These are phyloP conservation scores for Luffia ferchaultella DNA, from an alignment of 2,888 invertebrate species.

Conservation along the genomic window DNA sequence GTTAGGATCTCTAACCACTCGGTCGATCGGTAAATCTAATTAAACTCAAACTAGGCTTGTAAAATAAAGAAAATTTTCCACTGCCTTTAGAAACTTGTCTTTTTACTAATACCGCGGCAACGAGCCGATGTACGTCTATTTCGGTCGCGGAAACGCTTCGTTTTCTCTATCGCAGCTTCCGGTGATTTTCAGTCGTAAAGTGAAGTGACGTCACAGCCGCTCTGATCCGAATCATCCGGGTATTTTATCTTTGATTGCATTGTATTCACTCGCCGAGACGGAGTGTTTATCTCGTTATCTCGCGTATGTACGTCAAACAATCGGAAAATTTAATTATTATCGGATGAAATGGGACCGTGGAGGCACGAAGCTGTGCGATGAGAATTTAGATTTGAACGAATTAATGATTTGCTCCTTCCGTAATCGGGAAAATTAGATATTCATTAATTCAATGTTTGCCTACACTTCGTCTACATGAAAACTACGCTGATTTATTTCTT, in stretches of 20 bases:
- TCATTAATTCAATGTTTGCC: no score
- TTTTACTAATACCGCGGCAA: background rate
- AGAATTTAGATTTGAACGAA: no score
- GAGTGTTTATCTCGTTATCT: background rate
- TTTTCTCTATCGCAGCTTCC: background rate
- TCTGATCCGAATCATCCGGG: background rate
- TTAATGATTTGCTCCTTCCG: no score
- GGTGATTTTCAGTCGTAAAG: background rate
- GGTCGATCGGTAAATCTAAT: no score
- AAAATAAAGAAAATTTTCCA: no score
- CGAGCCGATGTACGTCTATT: background rate
- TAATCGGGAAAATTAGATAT: no score
- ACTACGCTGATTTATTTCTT: no score
- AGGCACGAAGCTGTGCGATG: no score
- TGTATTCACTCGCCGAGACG: background rate
- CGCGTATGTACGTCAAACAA: background rate
- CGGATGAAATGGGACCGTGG: background rate
- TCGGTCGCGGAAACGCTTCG: background rate
- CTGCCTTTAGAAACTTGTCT: no score
- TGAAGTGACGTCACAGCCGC: background rate
- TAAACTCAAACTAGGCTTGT: no score
- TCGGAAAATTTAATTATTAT: background rate
- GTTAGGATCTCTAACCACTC: no score
- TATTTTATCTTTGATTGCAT: background rate
- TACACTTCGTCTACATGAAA: no score